A percentile compares a stretch with the other conserved stretches of the same genome.
phyloP scores from a whole-genome alignment of 2,797 vertebrate species.

The Sebastes iracundus region DNA sequence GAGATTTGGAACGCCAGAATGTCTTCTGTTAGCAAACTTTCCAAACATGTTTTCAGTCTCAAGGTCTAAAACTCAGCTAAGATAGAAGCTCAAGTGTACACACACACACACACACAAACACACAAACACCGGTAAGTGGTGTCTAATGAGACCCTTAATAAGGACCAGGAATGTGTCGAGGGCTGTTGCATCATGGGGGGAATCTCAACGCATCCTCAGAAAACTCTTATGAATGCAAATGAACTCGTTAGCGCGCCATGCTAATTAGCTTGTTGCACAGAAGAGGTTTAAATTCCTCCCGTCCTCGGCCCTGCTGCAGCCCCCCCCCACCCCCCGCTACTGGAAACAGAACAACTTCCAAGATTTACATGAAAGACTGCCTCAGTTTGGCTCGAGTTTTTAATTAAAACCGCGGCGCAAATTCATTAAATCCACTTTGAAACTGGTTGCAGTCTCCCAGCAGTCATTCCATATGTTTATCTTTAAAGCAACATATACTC shows the following conservation, averaged over 20 bases:
- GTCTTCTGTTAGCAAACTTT: not conserved
- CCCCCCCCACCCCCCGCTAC: not conserved
- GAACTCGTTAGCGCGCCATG: constrained; percentile 5
- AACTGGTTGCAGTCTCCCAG: not conserved
- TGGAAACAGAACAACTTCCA: not conserved
- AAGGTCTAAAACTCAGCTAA: not conserved
- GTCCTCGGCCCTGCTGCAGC: not conserved
- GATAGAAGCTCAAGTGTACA: not conserved
- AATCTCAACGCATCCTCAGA: not conserved
- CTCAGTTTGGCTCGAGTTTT: not conserved
- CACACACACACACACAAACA: not conserved
- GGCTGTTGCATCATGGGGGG: constrained; percentile 6
- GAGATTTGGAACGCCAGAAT: not conserved
- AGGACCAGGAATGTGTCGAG: not conserved
- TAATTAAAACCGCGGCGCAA: constrained; percentile 4
- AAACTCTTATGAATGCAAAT: constrained; percentile 25
- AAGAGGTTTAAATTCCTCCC: not conserved
- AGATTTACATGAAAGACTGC: constrained; percentile 14
- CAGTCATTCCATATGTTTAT: constrained; percentile 20
- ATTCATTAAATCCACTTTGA: constrained; percentile 12
- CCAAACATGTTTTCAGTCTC: not conserved
- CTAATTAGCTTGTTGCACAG: constrained; percentile 40
- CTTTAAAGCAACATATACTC: constrained; percentile 6
- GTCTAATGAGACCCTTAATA: not conserved
- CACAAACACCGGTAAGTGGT: not conserved